Percentiles rank a stretch among this genome's conserved stretches.
Evolutionary conservation across 1,140 invertebrate species (phyloP).

Genomic region (Magallana gigas): DNA sequence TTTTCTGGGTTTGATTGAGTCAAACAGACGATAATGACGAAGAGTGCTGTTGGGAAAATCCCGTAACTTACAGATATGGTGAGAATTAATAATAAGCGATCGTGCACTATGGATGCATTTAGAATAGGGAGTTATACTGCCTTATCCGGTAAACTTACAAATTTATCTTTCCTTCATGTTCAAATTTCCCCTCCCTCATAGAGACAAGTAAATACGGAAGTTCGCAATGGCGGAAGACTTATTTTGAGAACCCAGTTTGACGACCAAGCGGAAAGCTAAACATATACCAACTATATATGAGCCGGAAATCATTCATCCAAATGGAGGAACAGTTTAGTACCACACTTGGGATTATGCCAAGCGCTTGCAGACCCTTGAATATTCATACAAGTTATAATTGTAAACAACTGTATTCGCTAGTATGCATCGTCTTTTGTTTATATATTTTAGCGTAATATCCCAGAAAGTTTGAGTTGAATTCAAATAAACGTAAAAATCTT

Average conservation of each 20-base stretch:
- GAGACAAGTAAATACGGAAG: slow-evolving; percentile 23
- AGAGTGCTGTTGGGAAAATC: not conserved
- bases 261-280: not conserved
- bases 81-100: too few species aligned
- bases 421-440: too few species aligned
- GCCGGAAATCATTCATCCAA: slow-evolving; percentile 8
- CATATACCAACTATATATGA: not conserved
- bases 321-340: not conserved
- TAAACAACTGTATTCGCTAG: too few species aligned
- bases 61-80: too few species aligned
- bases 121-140: not conserved
- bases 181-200: not conserved
- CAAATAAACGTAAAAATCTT: not conserved
- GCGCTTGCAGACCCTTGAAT: not conserved
- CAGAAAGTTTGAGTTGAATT: too few species aligned
- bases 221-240: not conserved
- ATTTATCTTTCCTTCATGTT: slow-evolving; percentile 1
- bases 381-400: slow-evolving; percentile 7
- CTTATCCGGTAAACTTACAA: not conserved
- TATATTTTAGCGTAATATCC: too few species aligned
- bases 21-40: not conserved
- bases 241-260: not conserved
- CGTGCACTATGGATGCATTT: not conserved
- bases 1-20: too few species aligned
- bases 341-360: not conserved